These are phyloP conservation scores for Hylia prasina DNA, from an alignment of 2,113 vertebrate species.

Conservation along the genomic window DNA sequence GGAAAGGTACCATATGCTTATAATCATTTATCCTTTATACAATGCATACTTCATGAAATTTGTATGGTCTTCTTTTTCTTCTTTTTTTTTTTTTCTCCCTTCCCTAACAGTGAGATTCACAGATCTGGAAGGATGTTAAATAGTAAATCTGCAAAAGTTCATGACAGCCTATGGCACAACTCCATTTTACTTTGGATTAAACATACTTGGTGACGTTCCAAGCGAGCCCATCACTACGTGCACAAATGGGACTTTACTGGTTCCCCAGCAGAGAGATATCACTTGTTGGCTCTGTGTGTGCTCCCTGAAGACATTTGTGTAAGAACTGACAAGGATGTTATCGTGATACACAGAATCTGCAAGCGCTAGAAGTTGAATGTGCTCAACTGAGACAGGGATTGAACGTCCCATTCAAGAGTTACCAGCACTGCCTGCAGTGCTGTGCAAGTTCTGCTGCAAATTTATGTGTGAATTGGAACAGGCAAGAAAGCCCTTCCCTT, in stretches of 20 bases:
- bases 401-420: background rate
- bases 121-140: slow-evolving; percentile 30
- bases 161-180: slow-evolving; percentile 13
- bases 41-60: background rate
- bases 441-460: background rate
- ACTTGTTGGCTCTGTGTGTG: background rate
- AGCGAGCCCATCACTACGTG: background rate
- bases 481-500: background rate
- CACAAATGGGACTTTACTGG: background rate
- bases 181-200: slow-evolving; percentile 21
- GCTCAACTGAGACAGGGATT: background rate
- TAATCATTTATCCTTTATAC: slow-evolving; percentile 12
- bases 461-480: background rate
- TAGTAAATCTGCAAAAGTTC: slow-evolving; percentile 18
- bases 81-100: background rate
- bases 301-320: background rate
- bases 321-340: background rate
- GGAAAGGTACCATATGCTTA: slow-evolving; percentile 50
- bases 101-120: background rate
- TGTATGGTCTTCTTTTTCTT: background rate
- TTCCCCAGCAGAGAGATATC: background rate
- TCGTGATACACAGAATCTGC: background rate
- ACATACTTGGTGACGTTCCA: slow-evolving; percentile 13
- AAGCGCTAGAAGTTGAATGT: background rate
- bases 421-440: background rate